These are phyloP conservation scores for Fregata magnificens DNA, from an alignment of 2,113 vertebrate species.

Conservation along the genomic window DNA sequence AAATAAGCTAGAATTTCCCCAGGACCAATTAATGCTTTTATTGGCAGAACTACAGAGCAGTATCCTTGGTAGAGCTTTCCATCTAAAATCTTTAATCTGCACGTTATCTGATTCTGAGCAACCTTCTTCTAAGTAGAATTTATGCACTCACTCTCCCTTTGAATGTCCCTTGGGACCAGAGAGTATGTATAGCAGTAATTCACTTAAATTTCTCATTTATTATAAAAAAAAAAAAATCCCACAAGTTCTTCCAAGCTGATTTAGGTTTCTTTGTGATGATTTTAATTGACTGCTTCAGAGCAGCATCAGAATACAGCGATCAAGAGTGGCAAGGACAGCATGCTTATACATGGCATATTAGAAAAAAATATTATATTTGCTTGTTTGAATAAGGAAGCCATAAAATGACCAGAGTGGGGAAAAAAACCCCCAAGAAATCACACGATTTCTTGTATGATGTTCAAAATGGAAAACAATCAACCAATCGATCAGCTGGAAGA, in stretches of 20 bases:
- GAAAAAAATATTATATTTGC: not conserved
- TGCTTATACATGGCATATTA: not conserved
- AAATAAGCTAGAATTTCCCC: not conserved
- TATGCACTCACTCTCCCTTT: not conserved
- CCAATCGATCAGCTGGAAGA: not conserved
- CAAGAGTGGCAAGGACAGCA: not conserved
- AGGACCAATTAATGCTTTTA: not conserved
- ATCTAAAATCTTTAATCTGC: constrained; percentile 12
- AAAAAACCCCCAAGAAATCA: not conserved
- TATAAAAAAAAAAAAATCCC: not conserved
- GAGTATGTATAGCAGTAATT: not conserved
- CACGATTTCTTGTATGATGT: fast-evolving
- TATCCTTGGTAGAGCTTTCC: not conserved
- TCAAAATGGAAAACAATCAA: not conserved
- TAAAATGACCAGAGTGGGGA: not conserved
- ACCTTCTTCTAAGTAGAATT: not conserved
- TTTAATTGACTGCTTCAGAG: not conserved
- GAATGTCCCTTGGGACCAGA: not conserved
- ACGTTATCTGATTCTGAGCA: constrained; percentile 2
- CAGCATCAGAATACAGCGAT: not conserved
- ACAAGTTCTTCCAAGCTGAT: not conserved
- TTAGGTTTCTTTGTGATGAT: not conserved
- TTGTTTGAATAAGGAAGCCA: not conserved
- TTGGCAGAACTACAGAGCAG: not conserved
- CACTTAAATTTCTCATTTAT: not conserved